phyloP scores from a whole-genome alignment of 2,888 invertebrate genomes.

The Gerris lacustris region DNA sequence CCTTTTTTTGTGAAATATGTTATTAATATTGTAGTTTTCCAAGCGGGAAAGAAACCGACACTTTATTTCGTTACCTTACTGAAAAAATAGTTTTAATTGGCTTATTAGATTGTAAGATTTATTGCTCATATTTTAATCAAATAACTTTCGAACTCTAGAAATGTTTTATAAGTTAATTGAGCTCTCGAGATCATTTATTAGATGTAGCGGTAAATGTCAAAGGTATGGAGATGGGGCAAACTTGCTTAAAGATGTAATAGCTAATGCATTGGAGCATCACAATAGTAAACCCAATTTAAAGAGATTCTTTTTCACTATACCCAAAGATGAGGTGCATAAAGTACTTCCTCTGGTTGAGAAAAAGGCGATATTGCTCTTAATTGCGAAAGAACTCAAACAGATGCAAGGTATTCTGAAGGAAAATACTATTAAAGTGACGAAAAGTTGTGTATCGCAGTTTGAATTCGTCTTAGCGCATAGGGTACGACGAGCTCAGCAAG shows the following conservation, averaged over 20 bases:
- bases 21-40: too few relatives aligned
- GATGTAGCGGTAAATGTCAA: neutral
- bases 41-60: too few relatives aligned
- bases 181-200: neutral
- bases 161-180: neutral
- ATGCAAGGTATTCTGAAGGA: constrained; percentile 37
- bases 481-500: constrained; percentile 49
- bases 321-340: neutral
- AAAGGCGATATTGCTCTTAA: neutral
- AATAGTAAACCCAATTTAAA: neutral
- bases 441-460: constrained; percentile 30
- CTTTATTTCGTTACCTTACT: too few relatives aligned
- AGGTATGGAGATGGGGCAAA: neutral
- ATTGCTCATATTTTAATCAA: neutral
- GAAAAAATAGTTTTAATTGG: too few relatives aligned
- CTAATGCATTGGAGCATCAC: neutral
- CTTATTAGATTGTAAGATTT: too few relatives aligned
- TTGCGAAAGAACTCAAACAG: constrained; percentile 6
- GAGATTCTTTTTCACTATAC: neutral
- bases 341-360: neutral
- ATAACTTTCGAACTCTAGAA: neutral
- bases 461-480: constrained; percentile 43
- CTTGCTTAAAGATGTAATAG: neutral
- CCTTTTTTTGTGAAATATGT: too few relatives aligned
- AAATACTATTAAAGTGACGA: constrained; percentile 41